Conservation (phyloP, 2,888 invertebrate species). For the Ephialtes manifestator region DNA sequence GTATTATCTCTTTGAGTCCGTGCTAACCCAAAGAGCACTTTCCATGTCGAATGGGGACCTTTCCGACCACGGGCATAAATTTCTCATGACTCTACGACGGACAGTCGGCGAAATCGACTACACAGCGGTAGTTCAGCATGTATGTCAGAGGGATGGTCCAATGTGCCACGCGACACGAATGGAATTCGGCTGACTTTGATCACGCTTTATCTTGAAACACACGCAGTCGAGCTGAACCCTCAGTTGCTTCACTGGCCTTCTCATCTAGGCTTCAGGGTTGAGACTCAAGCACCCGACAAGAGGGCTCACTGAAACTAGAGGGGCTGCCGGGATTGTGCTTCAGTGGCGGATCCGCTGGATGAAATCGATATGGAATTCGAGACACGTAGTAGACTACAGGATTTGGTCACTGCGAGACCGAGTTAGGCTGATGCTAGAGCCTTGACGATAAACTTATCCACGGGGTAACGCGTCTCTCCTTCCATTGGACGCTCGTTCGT, state of each 20-base stretch:
- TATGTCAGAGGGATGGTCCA: not conserved
- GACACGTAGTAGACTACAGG: conserved; percentile 69
- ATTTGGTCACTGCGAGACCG: conserved; percentile 68
- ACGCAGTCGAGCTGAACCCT: conserved; percentile 27
- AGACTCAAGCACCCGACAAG: conserved; percentile 51
- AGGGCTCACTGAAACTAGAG: conserved; percentile 49
- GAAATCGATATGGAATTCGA: conserved; percentile 67
- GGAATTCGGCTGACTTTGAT: conserved; percentile 62
- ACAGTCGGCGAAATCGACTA: not conserved
- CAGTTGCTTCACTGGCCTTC: conserved; percentile 1
- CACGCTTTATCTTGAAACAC: conserved; percentile 58
- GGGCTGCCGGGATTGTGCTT: conserved; percentile 51
- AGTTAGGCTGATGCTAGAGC: conserved; percentile 32
- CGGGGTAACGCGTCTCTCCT: conserved; percentile 23
- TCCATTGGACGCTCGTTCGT: conserved; percentile 13
- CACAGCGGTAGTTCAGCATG: not conserved
- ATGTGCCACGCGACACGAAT: conserved; percentile 46
- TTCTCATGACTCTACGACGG: conserved; percentile 32
- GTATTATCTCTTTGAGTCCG: conserved; percentile 8
- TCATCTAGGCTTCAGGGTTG: conserved; percentile 31
- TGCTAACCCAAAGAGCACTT: not conserved
- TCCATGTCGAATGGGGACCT: conserved; percentile 12
- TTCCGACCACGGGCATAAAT: conserved; percentile 44
- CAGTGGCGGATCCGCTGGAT: conserved; percentile 32
- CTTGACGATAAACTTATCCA: conserved; percentile 58